Conservation (phyloP, 2,113 vertebrate genomes). For the Leptodactylus fuscus region DNA sequence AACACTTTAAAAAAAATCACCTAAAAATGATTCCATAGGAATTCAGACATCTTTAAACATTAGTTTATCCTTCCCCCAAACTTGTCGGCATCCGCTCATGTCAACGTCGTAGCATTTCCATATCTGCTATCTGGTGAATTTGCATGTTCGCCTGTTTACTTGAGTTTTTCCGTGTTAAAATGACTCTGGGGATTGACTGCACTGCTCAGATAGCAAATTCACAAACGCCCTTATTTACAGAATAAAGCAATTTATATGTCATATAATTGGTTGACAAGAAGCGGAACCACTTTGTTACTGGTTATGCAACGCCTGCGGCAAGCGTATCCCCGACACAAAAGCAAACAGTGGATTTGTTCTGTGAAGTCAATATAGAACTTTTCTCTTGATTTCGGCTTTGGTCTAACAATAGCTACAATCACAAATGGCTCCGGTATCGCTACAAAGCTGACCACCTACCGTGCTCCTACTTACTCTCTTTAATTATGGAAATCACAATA, state of each 20-base stretch:
- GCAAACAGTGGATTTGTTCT: constrained; percentile 22
- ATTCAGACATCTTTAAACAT: neutral
- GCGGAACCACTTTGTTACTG: constrained; percentile 52
- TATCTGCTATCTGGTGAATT: constrained; percentile 35
- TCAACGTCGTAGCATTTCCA: neutral
- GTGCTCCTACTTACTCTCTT: constrained; percentile 32
- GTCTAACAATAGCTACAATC: constrained; percentile 55
- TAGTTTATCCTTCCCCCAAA: neutral
- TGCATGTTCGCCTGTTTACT: constrained; percentile 45
- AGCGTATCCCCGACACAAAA: constrained; percentile 27
- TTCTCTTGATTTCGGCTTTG: constrained; percentile 57
- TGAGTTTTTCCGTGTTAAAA: constrained; percentile 35
- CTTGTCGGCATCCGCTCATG: constrained; percentile 6
- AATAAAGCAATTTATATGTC: constrained; percentile 60
- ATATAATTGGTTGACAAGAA: constrained; percentile 58
- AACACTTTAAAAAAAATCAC: too few species aligned
- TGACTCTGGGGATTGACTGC: constrained; percentile 57
- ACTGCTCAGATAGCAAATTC: constrained; percentile 52
- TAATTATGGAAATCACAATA: constrained; percentile 53
- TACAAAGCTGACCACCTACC: constrained; percentile 57
- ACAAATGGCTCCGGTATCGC: constrained; percentile 32
- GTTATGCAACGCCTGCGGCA: constrained; percentile 45
- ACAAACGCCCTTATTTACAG: constrained; percentile 57
- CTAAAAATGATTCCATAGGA: too few species aligned
- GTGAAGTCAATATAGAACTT: constrained; percentile 50